Base-by-base conservation (phyloP, 2,888 invertebrate species). In the Tineola bisselliella region DNA sequence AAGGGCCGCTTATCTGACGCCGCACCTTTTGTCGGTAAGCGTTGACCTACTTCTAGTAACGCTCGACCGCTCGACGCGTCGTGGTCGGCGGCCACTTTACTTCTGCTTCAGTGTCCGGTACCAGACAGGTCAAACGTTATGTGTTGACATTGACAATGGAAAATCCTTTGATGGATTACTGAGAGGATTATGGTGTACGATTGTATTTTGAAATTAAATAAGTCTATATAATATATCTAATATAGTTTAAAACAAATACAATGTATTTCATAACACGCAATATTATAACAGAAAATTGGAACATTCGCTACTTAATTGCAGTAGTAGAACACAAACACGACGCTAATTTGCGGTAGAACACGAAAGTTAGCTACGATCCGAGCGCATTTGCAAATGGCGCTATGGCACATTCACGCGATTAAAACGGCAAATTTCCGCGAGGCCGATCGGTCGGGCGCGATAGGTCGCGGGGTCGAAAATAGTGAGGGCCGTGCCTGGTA, bases 401-500 rank as follows among this genome's bases (percentile, higher is more conserved):
- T 10, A 75, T 72, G 78, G 79, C 72, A 76, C 70, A 76, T 81
- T 80, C 78, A 79, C 75, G 81, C 79, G 77, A 82, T 80, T 81
- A 81, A 81, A 81, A 75, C 77, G 74, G 81, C 76, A 78, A 80
- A 76, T 77, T 77, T 74, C 73, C 75, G 72, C 78, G 83, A 78
- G 84, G 87, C 77, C 83, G 86, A 86, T 86, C 81, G 80, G 77
- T 11, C 79, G 33, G 75, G 66, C 66, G 80, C 82, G 86, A 87
- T 87, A 84, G 79, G 79, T 76, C 73, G 79, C 79, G 79, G 81
- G 84, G 84, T 84, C 84, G 81, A 79, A 84, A 82, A 79, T 79
- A 82, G 71, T 67, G 67, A 76, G 77, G 76, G 76, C 77, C 80
- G 87, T 87, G 76, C 87, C 87, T 81, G 84, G 86, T 78, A 79